Conservation (phyloP, 2,888 invertebrate genomes). For the Cheilosia grossa region DNA sequence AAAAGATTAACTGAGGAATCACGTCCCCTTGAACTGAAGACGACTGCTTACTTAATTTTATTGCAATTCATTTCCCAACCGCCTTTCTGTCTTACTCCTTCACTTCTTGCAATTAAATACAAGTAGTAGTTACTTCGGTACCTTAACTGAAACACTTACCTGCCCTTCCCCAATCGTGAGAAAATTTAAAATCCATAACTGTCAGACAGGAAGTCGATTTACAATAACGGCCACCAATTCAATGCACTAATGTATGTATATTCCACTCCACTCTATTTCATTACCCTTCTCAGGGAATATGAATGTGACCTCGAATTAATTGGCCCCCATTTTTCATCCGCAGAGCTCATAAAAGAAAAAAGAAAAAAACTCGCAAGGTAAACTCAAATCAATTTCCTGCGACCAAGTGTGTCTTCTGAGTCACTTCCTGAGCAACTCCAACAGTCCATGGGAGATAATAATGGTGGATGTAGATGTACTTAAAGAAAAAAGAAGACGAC, state of each 20-base stretch:
- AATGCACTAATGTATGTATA: slow-evolving; percentile 19
- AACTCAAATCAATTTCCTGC: slow-evolving; percentile 61
- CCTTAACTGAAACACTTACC: not conserved
- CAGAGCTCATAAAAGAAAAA: not conserved
- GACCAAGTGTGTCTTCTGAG: slow-evolving; percentile 57
- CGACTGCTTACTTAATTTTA: too few relatives aligned
- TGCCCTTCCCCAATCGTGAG: slow-evolving; percentile 22
- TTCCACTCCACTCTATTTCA: slow-evolving; percentile 7
- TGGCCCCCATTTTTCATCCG: slow-evolving; percentile 66
- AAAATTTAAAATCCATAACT: slow-evolving; percentile 44
- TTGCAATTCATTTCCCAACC: too few relatives aligned
- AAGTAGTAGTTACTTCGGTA: not conserved
- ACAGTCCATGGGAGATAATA: slow-evolving; percentile 44
- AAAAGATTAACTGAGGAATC: too few relatives aligned
- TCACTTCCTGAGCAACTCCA: slow-evolving; percentile 50
- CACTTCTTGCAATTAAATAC: not conserved
- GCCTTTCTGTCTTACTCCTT: too few relatives aligned
- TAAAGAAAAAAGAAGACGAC: slow-evolving; percentile 1
- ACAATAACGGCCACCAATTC: slow-evolving; percentile 54
- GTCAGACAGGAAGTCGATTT: slow-evolving; percentile 57
- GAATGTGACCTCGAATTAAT: slow-evolving; percentile 74
- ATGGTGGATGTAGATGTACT: slow-evolving; percentile 3
- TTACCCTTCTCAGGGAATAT: slow-evolving; percentile 62
- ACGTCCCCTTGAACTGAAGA: too few relatives aligned
- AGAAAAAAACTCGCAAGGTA: slow-evolving; percentile 24